Evolutionary conservation across 2,797 vertebrate species (phyloP).

Genomic region (Lepilemur septentrionalis): DNA sequence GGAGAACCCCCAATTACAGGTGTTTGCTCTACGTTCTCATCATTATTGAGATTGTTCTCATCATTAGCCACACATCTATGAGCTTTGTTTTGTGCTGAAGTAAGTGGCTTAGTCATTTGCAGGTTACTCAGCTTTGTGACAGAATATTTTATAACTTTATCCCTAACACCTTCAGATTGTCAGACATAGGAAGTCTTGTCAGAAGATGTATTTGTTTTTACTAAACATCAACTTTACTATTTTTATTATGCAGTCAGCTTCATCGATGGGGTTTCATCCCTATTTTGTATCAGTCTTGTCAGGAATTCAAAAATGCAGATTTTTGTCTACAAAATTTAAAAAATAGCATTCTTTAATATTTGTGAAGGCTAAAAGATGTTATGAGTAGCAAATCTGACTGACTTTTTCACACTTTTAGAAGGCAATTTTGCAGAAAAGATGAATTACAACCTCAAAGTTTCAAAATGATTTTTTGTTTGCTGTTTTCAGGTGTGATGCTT

Average conservation of each 20-base stretch:
- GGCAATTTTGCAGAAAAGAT: background rate
- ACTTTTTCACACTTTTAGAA: background rate
- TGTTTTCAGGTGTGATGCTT: background rate
- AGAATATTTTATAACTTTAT: background rate
- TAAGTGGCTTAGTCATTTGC: background rate
- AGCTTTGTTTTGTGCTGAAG: background rate
- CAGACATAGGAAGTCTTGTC: background rate
- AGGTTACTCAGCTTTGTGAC: background rate
- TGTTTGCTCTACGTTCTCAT: background rate
- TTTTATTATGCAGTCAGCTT: background rate
- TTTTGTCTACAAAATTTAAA: constrained; percentile 5
- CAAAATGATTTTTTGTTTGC: background rate
- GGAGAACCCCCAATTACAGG: too few relatives aligned
- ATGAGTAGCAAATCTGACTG: background rate
- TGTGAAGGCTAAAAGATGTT: background rate
- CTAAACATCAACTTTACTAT: background rate
- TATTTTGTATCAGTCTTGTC: background rate
- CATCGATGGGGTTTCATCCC: background rate
- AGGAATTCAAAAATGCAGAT: background rate
- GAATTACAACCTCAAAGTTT: background rate
- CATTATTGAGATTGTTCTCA: background rate
- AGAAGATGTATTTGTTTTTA: background rate
- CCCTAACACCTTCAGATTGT: background rate
- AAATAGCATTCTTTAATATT: background rate
- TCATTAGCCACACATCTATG: background rate